Base-by-base conservation (phyloP, 2,797 vertebrate genomes). In the Typhlichthys eigenmanni region DNA sequence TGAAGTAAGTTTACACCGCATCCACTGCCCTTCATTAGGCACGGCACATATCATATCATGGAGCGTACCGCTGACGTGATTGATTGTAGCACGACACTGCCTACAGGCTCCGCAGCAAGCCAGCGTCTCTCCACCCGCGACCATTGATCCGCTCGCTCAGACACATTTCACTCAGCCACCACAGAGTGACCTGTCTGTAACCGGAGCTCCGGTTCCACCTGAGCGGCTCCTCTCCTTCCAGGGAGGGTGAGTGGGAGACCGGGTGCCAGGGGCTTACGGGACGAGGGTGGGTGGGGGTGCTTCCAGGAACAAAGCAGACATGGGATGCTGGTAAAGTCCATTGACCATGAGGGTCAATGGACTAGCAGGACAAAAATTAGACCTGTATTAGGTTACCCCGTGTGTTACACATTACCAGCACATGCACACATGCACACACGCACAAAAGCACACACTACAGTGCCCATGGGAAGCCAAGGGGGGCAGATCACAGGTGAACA, bases 261-360 rank as follows among this genome's bases (percentile, higher is more conserved):
- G n/a, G 32, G 17, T 68, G 76, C 49, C 52, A 1, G 17, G 55
- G 54, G 64, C 46, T 79, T 68, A 68, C 4, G 49, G 61, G 69
- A 72, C 0, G 46, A 51, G 24, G 10, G 72, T 24, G 47, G 73
- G 72, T 71, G 49, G 62, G 81, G 77, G 72, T 50, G 66, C 50
- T 92, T 93, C 89, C 90, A 76, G 91, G 87, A 92, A 92, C 72
- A 68, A 67, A 80, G 80, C 82, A 85, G 80, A 76, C 75, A 71
- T 24, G 24, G 82, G 84, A 85, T 92, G 88, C 91, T 91, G 86
- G 90, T 91, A 91, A 92, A 67, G 73, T 65, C 66, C 71, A 79
- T 74, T 55, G 83, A 83, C 82, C 87, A 66, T 70, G 78, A 86
- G 79, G 81, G 84, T 80, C 81, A 80, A 72, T 71, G 84, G 83